Conservation (phyloP, 2,888 invertebrate species). For the Acanthacorydalis orientalis region DNA sequence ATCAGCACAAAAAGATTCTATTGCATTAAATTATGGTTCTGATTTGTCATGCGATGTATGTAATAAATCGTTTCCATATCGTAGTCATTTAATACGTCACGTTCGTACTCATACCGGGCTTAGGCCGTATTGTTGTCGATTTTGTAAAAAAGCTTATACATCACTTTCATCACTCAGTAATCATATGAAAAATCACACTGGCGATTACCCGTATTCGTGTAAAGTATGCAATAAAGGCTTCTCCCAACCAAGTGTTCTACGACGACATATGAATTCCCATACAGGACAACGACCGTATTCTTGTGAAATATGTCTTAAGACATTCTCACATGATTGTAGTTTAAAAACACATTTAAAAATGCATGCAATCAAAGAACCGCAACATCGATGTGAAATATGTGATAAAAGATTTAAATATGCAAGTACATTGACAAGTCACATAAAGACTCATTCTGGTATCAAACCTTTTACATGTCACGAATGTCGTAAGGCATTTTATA, state of each 20-base stretch:
- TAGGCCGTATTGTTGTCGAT: conserved; percentile 1
- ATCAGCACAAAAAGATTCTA: not conserved
- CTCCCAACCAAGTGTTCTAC: conserved; percentile 1
- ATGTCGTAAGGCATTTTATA: conserved; percentile 5
- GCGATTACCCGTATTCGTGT: conserved; percentile 1
- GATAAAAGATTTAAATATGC: conserved; percentile 5
- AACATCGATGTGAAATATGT: conserved; percentile 6
- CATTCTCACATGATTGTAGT: conserved; percentile 2
- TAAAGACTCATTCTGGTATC: conserved; percentile 5
- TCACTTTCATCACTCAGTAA: conserved; percentile 1
- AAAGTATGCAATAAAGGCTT: conserved; percentile 2
- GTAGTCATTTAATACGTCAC: conserved; percentile 6
- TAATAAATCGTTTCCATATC: conserved; percentile 5
- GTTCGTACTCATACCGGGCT: conserved; percentile 4
- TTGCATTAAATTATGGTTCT: not conserved
- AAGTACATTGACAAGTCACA: conserved; percentile 4
- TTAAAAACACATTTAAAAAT: conserved; percentile 4
- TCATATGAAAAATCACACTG: conserved; percentile 4
- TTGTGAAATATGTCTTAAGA: conserved; percentile 4
- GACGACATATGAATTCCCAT: conserved; percentile 6
- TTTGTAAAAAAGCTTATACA: conserved; percentile 2
- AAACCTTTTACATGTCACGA: conserved; percentile 5
- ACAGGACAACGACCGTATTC: conserved; percentile 1
- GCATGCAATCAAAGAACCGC: conserved; percentile 4
- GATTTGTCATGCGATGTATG: conserved; percentile 4